These are phyloP conservation scores for Heteractis magnifica DNA, from an alignment of 92 coral and sea anemone genomes.

Conservation along the genomic window DNA sequence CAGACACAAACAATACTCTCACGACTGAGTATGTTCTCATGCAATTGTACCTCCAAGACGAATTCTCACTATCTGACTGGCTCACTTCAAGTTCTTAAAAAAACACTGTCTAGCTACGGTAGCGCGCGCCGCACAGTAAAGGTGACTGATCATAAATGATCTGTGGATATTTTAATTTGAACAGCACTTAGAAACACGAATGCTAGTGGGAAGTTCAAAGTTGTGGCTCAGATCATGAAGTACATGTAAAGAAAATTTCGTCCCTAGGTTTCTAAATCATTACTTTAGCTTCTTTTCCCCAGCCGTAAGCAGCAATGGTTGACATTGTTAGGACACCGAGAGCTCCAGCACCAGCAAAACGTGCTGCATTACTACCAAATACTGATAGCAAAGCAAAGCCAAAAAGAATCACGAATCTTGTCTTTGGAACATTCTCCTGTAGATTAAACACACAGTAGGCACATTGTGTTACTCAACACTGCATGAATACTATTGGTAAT, in stretches of 20 bases:
- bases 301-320: constrained; percentile 85
- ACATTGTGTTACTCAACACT: too few relatives aligned
- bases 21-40: too few relatives aligned
- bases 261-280: too few relatives aligned
- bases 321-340: constrained; percentile 92
- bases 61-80: too few relatives aligned
- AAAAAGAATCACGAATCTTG: constrained; percentile 76
- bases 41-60: too few relatives aligned
- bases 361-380: constrained; percentile 88
- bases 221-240: too few relatives aligned
- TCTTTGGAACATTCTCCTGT: constrained; percentile 62
- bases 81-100: too few relatives aligned
- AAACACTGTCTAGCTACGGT: too few relatives aligned
- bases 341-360: constrained; percentile 96
- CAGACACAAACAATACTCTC: too few relatives aligned
- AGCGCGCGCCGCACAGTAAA: too few relatives aligned
- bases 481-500: neutral
- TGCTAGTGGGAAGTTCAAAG: neutral
- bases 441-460: neutral
- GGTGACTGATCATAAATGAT: too few relatives aligned
- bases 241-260: neutral
- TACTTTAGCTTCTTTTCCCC: constrained; percentile 84
- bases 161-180: too few relatives aligned
- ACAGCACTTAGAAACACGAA: neutral
- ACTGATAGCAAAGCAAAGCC: constrained; percentile 73